Base-by-base conservation (phyloP, 2,797 vertebrate genomes). In the Pteropus rufus region DNA sequence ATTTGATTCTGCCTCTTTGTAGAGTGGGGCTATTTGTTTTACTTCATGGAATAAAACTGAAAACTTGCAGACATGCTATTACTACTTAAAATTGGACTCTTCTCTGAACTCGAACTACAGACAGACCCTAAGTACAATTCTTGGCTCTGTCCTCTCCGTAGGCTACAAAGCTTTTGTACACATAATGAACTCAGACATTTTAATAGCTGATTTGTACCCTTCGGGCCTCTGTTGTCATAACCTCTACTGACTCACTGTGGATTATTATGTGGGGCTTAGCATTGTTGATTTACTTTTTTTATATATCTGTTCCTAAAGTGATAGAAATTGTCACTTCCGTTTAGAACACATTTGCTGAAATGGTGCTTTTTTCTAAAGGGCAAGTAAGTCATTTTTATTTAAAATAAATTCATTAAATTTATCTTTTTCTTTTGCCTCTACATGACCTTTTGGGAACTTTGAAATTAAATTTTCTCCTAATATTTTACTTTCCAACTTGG, bases 371-470 rank as follows among this genome's bases (percentile, higher is more conserved):
- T 49, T 4, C 95, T 95, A 98, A 98, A 97, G 97, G 94, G 97
- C 7, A 67, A 56, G 95, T 95, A 98, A 98, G 98, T 98, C 98
- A 98, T 97, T 97, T 98, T 98, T 98, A 98, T 98, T 97, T 97
- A 95, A 96, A 97, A 96, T 97, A 98, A 98, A 98, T 97, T 98
- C 98, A 98, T 98, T 98, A 98, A 94, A 97, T 96, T 97, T 98
- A 97, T 95, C 96, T 95, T 97, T 36, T 44, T 97, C 84, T 82
- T 93, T 97, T 97, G 95, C 89, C 97, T 98, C 95, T 85, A 88
- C 91, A 94, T 93, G 96, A 97, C 93, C 96, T 97, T 97, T 97
- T 92, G 76, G 93, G 96, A 97, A 56, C 2, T 77, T 92, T 72
- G 76, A 98, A 98, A 98, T 97, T 95, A 93, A 98, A 97, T 98